Evolutionary conservation across 2,888 invertebrate genomes (phyloP).

Genomic region (Eurois occulta): DNA sequence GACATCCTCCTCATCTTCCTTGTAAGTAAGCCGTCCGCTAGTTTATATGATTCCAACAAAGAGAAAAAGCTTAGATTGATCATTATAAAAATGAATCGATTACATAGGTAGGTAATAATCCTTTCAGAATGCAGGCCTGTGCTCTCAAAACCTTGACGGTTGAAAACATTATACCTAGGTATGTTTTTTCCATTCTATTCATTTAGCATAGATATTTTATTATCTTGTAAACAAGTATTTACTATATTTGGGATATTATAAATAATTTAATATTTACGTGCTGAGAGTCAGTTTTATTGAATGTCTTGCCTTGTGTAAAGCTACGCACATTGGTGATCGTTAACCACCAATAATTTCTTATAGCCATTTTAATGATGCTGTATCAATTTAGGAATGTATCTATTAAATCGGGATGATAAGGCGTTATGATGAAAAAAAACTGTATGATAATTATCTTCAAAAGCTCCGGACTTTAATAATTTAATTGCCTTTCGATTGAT

Average conservation of each 20-base stretch:
- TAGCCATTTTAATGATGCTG: constrained; percentile 4
- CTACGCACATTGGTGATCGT: too few relatives aligned
- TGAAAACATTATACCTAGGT: constrained; percentile 19
- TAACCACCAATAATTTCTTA: background rate
- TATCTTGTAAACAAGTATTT: constrained; percentile 12
- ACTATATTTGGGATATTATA: constrained; percentile 3
- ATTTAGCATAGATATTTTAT: background rate
- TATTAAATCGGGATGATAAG: background rate
- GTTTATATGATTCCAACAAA: background rate
- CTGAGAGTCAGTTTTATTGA: background rate
- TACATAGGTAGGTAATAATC: background rate
- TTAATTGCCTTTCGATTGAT: constrained; percentile 42
- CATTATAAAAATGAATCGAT: background rate
- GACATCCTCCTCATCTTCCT: background rate
- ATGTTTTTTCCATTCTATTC: constrained; percentile 23
- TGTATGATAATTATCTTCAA: constrained; percentile 7
- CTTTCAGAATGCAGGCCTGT: constrained; percentile 32
- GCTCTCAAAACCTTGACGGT: constrained; percentile 38
- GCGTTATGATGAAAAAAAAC: background rate
- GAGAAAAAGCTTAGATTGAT: background rate
- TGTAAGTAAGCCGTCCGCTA: background rate
- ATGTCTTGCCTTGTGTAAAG: background rate
- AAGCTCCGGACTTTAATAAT: background rate
- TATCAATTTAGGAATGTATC: background rate
- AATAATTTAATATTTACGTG: background rate